Conservation (phyloP, 2,797 vertebrate genomes). For the Potorous gilbertii region DNA sequence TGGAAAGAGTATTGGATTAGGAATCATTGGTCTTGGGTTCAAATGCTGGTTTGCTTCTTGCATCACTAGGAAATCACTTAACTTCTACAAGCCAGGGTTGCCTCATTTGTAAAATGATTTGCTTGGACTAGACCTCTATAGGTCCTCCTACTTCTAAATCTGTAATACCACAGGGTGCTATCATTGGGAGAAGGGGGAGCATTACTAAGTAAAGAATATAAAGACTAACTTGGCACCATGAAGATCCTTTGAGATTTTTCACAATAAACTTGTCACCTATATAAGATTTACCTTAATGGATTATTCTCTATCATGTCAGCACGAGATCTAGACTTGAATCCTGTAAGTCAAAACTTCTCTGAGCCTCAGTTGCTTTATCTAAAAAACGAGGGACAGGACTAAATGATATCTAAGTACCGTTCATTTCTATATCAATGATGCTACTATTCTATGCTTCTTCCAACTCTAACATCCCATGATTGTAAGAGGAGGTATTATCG, state of each 20-base stretch:
- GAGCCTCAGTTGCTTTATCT: not conserved
- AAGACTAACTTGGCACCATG: not conserved
- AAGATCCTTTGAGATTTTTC: not conserved
- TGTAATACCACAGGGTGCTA: not conserved
- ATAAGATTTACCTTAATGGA: not conserved
- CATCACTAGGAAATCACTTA: not conserved
- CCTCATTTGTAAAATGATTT: not conserved
- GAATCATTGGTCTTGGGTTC: not conserved
- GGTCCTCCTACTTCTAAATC: not conserved
- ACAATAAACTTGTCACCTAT: not conserved
- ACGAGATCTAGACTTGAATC: not conserved
- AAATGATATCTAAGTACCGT: not conserved
- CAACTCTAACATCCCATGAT: not conserved
- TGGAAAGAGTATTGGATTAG: not conserved
- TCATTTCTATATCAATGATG: not conserved
- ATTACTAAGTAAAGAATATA: not conserved
- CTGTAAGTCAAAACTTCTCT: not conserved
- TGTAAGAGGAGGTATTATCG: not conserved
- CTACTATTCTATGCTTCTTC: not conserved
- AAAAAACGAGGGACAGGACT: not conserved
- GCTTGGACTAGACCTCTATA: not conserved
- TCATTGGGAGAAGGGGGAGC: not conserved
- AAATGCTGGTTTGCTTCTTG: not conserved
- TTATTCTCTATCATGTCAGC: not conserved
- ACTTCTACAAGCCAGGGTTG: not conserved